phyloP scores from a whole-genome alignment of 2,888 invertebrate genomes.

The Meteorus colon region DNA sequence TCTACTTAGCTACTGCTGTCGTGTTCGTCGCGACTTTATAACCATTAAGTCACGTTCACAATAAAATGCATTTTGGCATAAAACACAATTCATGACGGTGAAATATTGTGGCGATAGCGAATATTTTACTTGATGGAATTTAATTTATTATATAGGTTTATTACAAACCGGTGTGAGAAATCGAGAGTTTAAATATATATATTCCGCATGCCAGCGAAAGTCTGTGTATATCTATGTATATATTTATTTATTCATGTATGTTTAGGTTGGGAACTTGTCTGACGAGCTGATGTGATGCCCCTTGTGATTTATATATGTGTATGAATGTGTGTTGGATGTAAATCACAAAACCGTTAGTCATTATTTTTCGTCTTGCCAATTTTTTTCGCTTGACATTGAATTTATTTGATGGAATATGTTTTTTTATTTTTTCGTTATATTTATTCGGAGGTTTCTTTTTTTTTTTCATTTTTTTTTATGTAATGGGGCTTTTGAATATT shows the following conservation, averaged over 20 bases:
- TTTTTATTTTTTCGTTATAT: background rate
- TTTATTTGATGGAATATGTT: background rate
- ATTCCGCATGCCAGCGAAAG: conserved; percentile 10
- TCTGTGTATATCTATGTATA: background rate
- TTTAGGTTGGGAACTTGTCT: conserved; percentile 28
- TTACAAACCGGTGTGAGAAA: conserved; percentile 10
- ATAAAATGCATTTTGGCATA: conserved; percentile 4
- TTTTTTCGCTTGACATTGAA: conserved; percentile 19
- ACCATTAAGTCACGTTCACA: conserved; percentile 2
- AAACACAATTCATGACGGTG: background rate
- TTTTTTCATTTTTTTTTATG: background rate
- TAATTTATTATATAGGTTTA: background rate
- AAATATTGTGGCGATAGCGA: too few species aligned
- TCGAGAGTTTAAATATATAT: conserved; percentile 21
- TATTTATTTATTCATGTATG: background rate
- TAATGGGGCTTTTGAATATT: background rate
- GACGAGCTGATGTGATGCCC: conserved; percentile 13
- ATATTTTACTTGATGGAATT: background rate
- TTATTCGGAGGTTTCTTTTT: background rate
- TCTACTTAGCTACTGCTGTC: conserved; percentile 22
- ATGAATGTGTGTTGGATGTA: background rate
- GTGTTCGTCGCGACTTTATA: background rate
- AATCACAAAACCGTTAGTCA: conserved; percentile 21
- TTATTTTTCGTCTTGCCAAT: conserved; percentile 1
- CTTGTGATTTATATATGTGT: background rate